phyloP scores from a whole-genome alignment of 2,888 invertebrate species.

The Aphelenchoides bicaudatus region DNA sequence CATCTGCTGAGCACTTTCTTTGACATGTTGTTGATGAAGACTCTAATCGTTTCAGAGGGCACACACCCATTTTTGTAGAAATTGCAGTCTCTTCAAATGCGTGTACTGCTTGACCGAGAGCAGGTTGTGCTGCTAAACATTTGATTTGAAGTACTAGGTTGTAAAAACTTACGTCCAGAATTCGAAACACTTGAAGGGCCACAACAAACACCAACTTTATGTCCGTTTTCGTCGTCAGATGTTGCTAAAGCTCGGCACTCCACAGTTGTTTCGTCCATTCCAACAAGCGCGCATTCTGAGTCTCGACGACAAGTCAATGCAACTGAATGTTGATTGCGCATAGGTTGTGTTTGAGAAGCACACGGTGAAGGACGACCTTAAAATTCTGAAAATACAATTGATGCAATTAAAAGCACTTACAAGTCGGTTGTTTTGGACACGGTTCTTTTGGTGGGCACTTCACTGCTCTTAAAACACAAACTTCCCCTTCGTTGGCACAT shows the following conservation, averaged over 20 bases:
- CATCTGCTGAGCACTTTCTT: slow-evolving; percentile 26
- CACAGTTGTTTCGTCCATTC: not conserved
- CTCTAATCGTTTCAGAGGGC: slow-evolving; percentile 2
- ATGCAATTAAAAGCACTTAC: slow-evolving; percentile 22
- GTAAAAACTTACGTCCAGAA: not conserved
- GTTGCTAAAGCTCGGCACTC: slow-evolving; percentile 20
- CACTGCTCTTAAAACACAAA: slow-evolving; percentile 34
- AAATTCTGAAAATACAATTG: not conserved
- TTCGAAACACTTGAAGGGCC: slow-evolving; percentile 5
- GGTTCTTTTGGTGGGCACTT: slow-evolving; percentile 28
- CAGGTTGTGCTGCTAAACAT: not conserved
- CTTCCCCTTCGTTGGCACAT: slow-evolving; percentile 30
- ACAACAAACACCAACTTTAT: slow-evolving; percentile 28
- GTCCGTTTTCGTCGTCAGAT: not conserved
- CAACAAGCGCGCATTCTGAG: slow-evolving; percentile 26
- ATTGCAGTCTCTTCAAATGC: not conserved
- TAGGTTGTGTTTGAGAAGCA: not conserved
- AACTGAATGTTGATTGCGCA: slow-evolving; percentile 10
- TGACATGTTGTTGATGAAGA: not conserved
- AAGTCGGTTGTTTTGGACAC: slow-evolving; percentile 37
- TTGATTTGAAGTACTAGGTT: not conserved
- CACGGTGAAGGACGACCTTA: slow-evolving; percentile 32
- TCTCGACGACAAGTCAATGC: slow-evolving; percentile 23
- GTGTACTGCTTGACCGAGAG: not conserved
- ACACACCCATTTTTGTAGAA: not conserved